Evolutionary conservation across 2,797 vertebrate genomes (phyloP), one percentile per base, ranked within the genome.

Genomic region (Luscinia luscinia): DNA sequence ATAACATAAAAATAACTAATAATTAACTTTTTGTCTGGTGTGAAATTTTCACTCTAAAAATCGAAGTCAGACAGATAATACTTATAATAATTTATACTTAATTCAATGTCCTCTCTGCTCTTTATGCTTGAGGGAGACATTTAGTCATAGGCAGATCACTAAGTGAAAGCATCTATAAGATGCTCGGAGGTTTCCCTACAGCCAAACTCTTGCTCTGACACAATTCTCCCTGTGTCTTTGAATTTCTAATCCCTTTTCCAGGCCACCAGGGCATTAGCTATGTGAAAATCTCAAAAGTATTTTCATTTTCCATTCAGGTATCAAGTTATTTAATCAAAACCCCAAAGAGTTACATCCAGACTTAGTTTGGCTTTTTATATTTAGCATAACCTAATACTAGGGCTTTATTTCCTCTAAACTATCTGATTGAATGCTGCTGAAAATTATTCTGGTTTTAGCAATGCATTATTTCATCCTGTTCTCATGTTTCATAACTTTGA

Each of bases 371-470:
- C 34, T 81, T 80, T 95, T 96, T 94, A 41, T 96, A 66, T 85
- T 97, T 91, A 95, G 79, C 93, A 88, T 87, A 95, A 92, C 78
- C 36, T 93, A 84, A 90, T 97, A 57, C 76, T 38, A 89, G 80
- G 57, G 84, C 52, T 94, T 97, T 96, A 79, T 52, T 92, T 95
- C 41, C 22, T 93, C 90, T 94, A 79, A 96, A 94, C 91, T 80
- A 74, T 84, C 82, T 95, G 81, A 87, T 87, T 94, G 95, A 97
- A 87, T 76, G 13, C 40, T 51, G 63, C 90, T 95, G 74, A 89
- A 97, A 96, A 96, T 96, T 94, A 96, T 92, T 94, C 91, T 78
- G 81, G 91, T 96, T 97, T 97, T 95, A 95, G 93, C 40, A 18
- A 84, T 75, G 46, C 62, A 83, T 85, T 96, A 93, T 94, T 97